Evolutionary conservation across 1,140 invertebrate species (phyloP), one percentile per base, ranked within the genome.

Genomic region (Octopus sinensis): DNA sequence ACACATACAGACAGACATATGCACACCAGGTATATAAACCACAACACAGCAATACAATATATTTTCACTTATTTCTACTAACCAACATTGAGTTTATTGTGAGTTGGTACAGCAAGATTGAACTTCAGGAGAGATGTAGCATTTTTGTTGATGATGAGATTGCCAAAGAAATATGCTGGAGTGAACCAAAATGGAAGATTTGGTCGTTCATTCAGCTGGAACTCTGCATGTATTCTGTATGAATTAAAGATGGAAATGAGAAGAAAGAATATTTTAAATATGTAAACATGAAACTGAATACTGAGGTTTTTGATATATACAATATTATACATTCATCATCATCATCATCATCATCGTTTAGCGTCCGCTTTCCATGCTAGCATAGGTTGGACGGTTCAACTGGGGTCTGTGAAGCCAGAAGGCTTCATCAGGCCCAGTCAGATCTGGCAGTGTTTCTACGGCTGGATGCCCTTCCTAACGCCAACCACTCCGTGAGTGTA

Each of bases 161-260:
- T 84, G 13, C 90, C 90, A 5, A 84, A 87, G 80, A 91, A 91
- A 84, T 91, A 90, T 9, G 88, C 89, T 52, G 91, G 91, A 7
- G 90, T 92, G 82, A 91, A 91, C 91, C 91, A 92, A 81, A 91
- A 91, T 82, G 91, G 91, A 80, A 86, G 85, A 56, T 84, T 83
- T n/a, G 91, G 91, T 6, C 90, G 90, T 53, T 89, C 85, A 85
- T 91, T 91, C 62, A 92, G 81, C 83, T 92, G 91, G 81, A 89
- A 92, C 82, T 92, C 91, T 79, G 89, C 89, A 88, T 92, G 91
- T 53, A 91, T 87, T 80, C 91, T 91, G 85, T 51, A 87, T 83
- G 30, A 73, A 83, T 75, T 82, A 78, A 54, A 13, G 62, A 81
- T n/a, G 43, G n/a, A 78, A 62, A 73, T 17, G 62, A 77, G 7